Evolutionary conservation across 2,113 vertebrate species (phyloP), one percentile per base, ranked within the genome.

Genomic region (Hoplias malabaricus): DNA sequence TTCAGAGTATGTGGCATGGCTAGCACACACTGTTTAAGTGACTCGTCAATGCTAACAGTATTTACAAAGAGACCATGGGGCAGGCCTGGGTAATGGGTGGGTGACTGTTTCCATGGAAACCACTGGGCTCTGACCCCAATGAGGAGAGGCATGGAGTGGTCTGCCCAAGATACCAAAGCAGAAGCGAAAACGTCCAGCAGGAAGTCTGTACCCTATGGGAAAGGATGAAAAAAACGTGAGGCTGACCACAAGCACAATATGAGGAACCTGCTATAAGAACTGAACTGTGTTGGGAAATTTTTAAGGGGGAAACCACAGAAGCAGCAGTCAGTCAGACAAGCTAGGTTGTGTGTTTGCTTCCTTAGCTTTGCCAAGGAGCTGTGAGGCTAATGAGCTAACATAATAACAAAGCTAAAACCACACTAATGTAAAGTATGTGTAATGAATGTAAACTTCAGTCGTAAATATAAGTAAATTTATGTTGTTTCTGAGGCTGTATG

Each of bases 131-230:
- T 90, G 56, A 98, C 82, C n/a, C 96, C 96, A 0, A 97, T 89
- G 0, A 99, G 91, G 38, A 98, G 87, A 0, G 96, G 95, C 79
- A 91, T 89, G 21, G 84, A 71, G 34, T 95, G 95, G 85, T 99
- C 95, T 3, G 92, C 92, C 98, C 98, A 99, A 5, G 90, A 89
- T 33, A 96, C 92, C 2, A 98, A 94, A 1, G 92, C 88, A 0
- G 91, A 89, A 16, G 94, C 89, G 66, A 99, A 98, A 5, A 97
- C 66, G 83, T 92, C 92, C 70, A 99, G 79, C 50, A 98, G 89
- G 85, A 98, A 97, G 83, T 94, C 93, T 66, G 93, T 78, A 78
- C 89, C 89, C 98, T 99, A 67, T 13, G 7, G 5, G n/a, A 23
- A n/a, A 9, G 6, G 8, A 21, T 23, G 21, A 50, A n/a, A 53